A percentile compares a stretch with the other conserved stretches of the same genome.
Conservation (phyloP, 2,888 invertebrate species). For the Troides oblongomaculatus region DNA sequence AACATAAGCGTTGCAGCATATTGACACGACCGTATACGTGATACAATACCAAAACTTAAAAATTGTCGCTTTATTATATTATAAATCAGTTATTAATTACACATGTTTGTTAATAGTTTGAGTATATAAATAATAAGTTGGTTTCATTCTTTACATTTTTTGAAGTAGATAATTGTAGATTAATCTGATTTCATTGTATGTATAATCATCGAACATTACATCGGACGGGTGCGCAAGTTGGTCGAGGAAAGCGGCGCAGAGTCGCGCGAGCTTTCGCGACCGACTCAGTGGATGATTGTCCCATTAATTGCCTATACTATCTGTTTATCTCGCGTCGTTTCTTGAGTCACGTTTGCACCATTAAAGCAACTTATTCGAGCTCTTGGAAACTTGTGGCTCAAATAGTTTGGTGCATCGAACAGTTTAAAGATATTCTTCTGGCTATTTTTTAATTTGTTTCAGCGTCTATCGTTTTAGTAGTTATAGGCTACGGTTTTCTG, state of each 20-base stretch:
- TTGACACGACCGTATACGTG: too few relatives aligned
- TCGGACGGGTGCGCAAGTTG: constrained; percentile 30
- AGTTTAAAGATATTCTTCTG: background rate
- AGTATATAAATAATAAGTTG: background rate
- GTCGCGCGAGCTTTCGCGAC: constrained; percentile 22
- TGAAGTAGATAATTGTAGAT: background rate
- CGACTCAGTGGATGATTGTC: constrained; percentile 23
- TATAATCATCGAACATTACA: constrained; percentile 14
- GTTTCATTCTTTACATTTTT: background rate
- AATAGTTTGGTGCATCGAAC: background rate
- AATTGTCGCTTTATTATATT: too few relatives aligned
- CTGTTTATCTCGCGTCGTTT: constrained; percentile 19
- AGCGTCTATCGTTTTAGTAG: too few relatives aligned
- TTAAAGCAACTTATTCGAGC: constrained; percentile 18
- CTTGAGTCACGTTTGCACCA: constrained; percentile 25
- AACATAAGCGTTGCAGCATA: too few relatives aligned
- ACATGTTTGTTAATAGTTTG: too few relatives aligned
- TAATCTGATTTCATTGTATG: constrained; percentile 12
- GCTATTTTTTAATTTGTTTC: background rate
- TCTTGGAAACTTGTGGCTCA: constrained; percentile 2
- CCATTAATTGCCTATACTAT: constrained; percentile 27
- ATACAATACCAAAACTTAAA: too few relatives aligned
- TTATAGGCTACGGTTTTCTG: too few relatives aligned
- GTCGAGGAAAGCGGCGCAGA: constrained; percentile 31
- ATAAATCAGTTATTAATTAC: too few relatives aligned